These are phyloP conservation scores for Crocidura indochinensis DNA, from an alignment of 2,797 vertebrate genomes.

Conservation along the genomic window DNA sequence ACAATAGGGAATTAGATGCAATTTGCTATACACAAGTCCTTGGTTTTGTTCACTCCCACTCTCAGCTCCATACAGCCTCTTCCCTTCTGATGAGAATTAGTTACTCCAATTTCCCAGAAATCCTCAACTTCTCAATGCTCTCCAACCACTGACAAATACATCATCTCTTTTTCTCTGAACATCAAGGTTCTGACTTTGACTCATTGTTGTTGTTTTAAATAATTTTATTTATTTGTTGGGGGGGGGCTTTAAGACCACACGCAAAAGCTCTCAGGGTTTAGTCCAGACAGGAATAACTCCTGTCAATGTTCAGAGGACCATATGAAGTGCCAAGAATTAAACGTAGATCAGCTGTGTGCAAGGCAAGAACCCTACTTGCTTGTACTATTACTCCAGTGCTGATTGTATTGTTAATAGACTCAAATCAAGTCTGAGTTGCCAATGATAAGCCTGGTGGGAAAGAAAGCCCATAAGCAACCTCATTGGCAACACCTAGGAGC, in stretches of 20 bases:
- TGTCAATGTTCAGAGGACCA: no score
- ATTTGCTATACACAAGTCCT: conserved; percentile 30
- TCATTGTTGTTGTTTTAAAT: not conserved
- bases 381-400: no score
- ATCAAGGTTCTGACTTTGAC: not conserved
- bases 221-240: no score
- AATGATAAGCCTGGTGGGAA: not conserved
- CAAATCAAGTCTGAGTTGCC: not conserved
- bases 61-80: not conserved
- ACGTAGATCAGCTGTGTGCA: no score
- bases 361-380: no score
- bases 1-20: conserved; percentile 63
- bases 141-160: not conserved
- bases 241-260: no score
- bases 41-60: not conserved
- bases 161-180: not conserved
- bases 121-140: not conserved
- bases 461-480: not conserved
- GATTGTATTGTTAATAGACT: not conserved
- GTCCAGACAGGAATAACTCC: no score
- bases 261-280: no score
- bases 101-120: not conserved
- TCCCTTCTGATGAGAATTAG: not conserved
- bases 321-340: no score
- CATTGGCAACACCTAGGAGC: not conserved